Base-by-base conservation (phyloP, 37 sponge, comb jelly and placozoan genomes). In the Bolinopsis microptera region DNA sequence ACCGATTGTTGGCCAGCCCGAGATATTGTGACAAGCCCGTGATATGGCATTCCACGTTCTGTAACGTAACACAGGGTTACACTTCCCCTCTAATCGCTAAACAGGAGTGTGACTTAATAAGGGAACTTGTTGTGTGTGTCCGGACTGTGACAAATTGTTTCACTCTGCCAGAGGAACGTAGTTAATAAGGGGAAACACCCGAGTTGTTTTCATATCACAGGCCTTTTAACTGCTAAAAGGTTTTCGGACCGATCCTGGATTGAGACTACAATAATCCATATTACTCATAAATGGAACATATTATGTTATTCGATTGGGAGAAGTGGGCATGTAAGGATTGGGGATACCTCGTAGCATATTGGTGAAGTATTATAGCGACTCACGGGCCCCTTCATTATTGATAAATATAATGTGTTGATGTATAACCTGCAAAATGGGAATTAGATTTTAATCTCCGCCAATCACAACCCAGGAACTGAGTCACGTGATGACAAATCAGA, bases 351-450 rank as follows among this genome's bases (percentile, higher is more conserved):
- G 61, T 13, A 48, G 61, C 61, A 48, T 13, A 48, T 48, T 13
- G 61, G 61, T 5, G 61, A 48, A 48, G 61, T 48, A 5, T 48
- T 13, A 48, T 48, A 13, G 61, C 61, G 61, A 48, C 61, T 48
- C 61, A 48, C n/a, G n/a, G n/a, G n/a, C n/a, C n/a, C n/a, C n/a
- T 48, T 48, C 5, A 18, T 48, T 5, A 48, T 48, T 5, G 26
- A 72, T 72, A 72, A 8, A 72, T 5, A 5, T 72, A 72, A 72
- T 28, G 74, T 70, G 74, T 3, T 70, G 74, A 70, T 70, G 74
- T 22, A 26, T 77, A 77, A 77, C 80, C 33, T 77, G 80, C 80
- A 77, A 77, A 77, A 77, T 77, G 80, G 80, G 80, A 77, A 77
- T 77, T 77, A 77, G 80, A 77, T 77, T 77, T 77, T 35, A 2